Conservation (phyloP, 2,888 invertebrate genomes). For the Cheilosia impressa region DNA sequence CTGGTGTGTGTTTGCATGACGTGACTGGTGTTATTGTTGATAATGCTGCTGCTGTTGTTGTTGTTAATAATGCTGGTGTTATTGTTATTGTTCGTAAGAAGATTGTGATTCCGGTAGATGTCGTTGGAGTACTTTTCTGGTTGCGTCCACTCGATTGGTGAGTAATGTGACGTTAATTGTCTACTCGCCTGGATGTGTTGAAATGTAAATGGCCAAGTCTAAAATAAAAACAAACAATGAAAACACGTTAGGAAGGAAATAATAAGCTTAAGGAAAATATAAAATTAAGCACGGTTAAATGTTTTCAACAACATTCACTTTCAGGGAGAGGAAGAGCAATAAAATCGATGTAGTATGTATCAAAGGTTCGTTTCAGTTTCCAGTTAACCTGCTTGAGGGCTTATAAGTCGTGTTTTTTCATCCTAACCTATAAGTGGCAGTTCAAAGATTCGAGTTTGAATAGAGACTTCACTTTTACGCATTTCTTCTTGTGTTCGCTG, state of each 20-base stretch:
- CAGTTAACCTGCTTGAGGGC: too few relatives aligned
- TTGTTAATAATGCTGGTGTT: conserved; percentile 50
- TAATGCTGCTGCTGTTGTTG: conserved; percentile 39
- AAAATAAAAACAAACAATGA: conserved; percentile 81
- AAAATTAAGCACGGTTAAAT: too few relatives aligned
- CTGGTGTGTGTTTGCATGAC: conserved; percentile 56
- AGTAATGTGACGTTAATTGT: conserved; percentile 54
- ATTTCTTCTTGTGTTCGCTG: too few relatives aligned
- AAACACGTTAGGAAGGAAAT: neutral
- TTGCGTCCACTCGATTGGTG: conserved; percentile 62
- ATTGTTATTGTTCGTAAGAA: conserved; percentile 48
- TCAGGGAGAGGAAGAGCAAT: too few relatives aligned
- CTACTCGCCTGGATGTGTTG: conserved; percentile 84
- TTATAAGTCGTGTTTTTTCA: too few relatives aligned
- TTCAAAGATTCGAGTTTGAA: too few relatives aligned
- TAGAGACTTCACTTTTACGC: too few relatives aligned
- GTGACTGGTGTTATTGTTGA: conserved; percentile 26
- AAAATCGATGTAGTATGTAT: too few relatives aligned
- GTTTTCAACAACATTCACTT: too few relatives aligned
- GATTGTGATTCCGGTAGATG: conserved; percentile 62
- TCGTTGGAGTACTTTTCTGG: conserved; percentile 66
- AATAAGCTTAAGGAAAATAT: neutral
- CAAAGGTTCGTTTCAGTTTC: too few relatives aligned
- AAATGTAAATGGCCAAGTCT: conserved; percentile 94
- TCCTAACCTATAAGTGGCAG: too few relatives aligned